Conservation (phyloP, 2,797 vertebrate species). For the Hydrocynus forskahlii region DNA sequence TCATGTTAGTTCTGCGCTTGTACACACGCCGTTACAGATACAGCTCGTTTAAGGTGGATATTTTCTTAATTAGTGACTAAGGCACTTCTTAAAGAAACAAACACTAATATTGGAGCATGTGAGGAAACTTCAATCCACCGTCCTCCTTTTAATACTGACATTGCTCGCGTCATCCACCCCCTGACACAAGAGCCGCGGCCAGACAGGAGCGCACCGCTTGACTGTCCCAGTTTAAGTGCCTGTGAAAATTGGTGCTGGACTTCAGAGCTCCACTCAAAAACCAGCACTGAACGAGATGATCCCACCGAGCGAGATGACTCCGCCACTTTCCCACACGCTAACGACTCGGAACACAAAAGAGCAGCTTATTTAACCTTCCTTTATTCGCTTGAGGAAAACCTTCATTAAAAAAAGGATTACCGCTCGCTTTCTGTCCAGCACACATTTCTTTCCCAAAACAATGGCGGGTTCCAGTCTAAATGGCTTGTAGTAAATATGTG, state of each 20-base stretch:
- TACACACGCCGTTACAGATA: constrained; percentile 49
- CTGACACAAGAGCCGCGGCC: background rate
- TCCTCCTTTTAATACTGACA: constrained; percentile 41
- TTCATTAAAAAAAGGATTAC: background rate
- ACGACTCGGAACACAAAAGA: constrained; percentile 6
- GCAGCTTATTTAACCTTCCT: constrained; percentile 29
- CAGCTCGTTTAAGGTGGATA: constrained; percentile 75
- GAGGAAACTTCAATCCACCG: constrained; percentile 26
- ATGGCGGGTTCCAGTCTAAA: constrained; percentile 44
- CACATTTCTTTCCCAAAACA: too few species aligned
- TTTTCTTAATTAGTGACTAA: constrained; percentile 95
- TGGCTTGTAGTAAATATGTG: constrained; percentile 59
- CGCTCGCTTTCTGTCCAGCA: background rate
- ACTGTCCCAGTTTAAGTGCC: background rate
- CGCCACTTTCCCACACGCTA: too few species aligned
- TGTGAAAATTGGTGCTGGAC: background rate
- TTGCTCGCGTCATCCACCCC: background rate
- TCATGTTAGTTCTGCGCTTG: constrained; percentile 53
- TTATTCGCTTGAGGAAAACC: constrained; percentile 12
- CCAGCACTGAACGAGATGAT: constrained; percentile 4
- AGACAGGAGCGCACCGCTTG: background rate
- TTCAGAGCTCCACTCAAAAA: constrained; percentile 12
- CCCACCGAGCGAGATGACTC: background rate
- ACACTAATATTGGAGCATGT: constrained; percentile 47
- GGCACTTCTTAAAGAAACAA: constrained; percentile 91